Percentiles rank a stretch among this genome's conserved stretches.
Evolutionary conservation across 2,888 invertebrate genomes (phyloP).

Genomic region (Spodoptera exigua): DNA sequence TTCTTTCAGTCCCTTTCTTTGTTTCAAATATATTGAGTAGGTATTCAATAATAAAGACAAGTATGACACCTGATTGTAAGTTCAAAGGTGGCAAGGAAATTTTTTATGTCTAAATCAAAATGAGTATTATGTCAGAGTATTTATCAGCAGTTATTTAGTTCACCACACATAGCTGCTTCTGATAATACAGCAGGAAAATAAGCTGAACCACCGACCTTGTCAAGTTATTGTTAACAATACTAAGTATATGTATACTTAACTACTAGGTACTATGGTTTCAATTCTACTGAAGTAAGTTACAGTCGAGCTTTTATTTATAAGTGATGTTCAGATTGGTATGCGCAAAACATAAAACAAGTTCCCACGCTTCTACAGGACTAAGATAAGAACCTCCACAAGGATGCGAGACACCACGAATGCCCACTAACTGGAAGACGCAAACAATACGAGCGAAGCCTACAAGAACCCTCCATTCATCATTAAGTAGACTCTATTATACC

Average conservation of each 20-base stretch:
- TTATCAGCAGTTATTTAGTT: slow-evolving; percentile 40
- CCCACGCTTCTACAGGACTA: slow-evolving; percentile 70
- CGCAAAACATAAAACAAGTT: slow-evolving; percentile 56
- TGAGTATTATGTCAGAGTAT: slow-evolving; percentile 7
- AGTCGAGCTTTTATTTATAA: slow-evolving; percentile 13
- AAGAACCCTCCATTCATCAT: slow-evolving; percentile 80
- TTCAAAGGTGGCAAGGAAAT: too few relatives aligned
- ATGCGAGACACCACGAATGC: slow-evolving; percentile 66
- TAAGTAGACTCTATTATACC: slow-evolving; percentile 81
- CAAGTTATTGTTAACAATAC: slow-evolving; percentile 2
- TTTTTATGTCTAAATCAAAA: too few relatives aligned
- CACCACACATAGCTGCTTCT: slow-evolving; percentile 27
- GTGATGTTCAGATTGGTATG: not conserved
- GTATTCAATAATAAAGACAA: too few relatives aligned
- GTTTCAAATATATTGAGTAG: too few relatives aligned
- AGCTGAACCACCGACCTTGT: slow-evolving; percentile 51
- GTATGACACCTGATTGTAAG: too few relatives aligned
- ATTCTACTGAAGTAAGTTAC: slow-evolving; percentile 12
- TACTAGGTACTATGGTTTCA: not conserved
- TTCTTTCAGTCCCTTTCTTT: too few relatives aligned
- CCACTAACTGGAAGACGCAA: slow-evolving; percentile 67
- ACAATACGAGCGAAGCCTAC: slow-evolving; percentile 77
- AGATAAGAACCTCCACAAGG: slow-evolving; percentile 63
- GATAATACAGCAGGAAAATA: slow-evolving; percentile 69
- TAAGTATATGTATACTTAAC: not conserved